Evolutionary conservation across 2,113 vertebrate genomes (phyloP).

Genomic region (Salvelinus fontinalis): DNA sequence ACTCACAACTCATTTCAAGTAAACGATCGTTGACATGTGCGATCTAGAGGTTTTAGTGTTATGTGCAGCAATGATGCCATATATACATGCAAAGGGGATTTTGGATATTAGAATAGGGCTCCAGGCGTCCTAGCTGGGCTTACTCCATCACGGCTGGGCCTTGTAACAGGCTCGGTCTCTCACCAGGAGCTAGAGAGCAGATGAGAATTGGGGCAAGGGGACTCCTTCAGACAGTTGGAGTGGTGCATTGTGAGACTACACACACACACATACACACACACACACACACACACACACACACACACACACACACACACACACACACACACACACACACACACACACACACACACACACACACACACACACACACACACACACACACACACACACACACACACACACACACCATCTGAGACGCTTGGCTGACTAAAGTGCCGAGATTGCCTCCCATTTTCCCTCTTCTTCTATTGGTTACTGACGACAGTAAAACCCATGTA

Average conservation of each 20-base stretch:
- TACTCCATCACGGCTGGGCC: conserved; percentile 33
- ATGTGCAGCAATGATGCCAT: neutral
- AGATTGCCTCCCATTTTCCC: conserved; percentile 59
- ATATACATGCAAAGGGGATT: neutral
- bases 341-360: conserved; percentile 12
- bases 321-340: conserved; percentile 12
- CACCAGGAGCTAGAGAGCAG: conserved; percentile 40
- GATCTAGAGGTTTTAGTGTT: neutral
- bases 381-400: conserved; percentile 12
- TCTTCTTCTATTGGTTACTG: conserved; percentile 63
- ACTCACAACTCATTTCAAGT: conserved; percentile 22
- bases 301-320: conserved; percentile 9
- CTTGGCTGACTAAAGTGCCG: conserved; percentile 66
- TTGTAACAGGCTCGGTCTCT: conserved; percentile 11
- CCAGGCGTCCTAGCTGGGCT: conserved; percentile 34
- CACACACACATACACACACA: conserved; percentile 16
- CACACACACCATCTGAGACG: conserved; percentile 52
- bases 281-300: neutral
- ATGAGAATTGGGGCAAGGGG: conserved; percentile 47
- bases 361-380: conserved; percentile 9
- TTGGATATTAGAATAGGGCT: conserved; percentile 33
- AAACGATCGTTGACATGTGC: neutral
- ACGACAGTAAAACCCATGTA: conserved; percentile 72
- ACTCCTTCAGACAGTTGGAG: conserved; percentile 55
- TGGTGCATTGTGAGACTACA: conserved; percentile 22